phyloP scores from a whole-genome alignment of 2,113 vertebrate species.

The Hirundichthys speculiger region DNA sequence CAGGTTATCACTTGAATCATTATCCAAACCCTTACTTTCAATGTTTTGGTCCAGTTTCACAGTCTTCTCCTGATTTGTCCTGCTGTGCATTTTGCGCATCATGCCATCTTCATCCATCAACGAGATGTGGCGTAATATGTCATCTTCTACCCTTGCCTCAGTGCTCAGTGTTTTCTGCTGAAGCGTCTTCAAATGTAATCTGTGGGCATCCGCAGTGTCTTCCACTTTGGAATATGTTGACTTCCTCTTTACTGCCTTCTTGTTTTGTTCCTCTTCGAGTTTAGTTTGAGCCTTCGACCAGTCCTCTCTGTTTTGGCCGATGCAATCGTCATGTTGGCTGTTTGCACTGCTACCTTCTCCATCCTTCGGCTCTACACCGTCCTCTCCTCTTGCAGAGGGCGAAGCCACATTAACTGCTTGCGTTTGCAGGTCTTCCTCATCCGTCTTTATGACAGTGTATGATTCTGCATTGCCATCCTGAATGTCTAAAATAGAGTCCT shows the following conservation, averaged over 20 bases:
- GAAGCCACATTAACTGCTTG: not conserved
- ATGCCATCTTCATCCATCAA: conserved; percentile 2
- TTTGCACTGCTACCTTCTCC: not conserved
- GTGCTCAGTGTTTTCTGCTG: not conserved
- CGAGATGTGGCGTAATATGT: not conserved
- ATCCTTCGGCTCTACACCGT: not conserved
- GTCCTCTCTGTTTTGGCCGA: not conserved
- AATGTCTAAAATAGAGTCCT: not conserved
- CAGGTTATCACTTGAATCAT: not conserved
- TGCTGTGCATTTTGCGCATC: not conserved
- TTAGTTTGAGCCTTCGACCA: not conserved
- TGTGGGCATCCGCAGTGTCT: not conserved
- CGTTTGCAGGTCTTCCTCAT: not conserved
- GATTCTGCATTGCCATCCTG: not conserved
- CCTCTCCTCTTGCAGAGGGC: not conserved
- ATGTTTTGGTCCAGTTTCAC: not conserved
- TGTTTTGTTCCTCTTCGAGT: not conserved
- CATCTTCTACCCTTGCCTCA: not conserved
- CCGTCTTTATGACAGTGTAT: not conserved
- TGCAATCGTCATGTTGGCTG: not conserved
- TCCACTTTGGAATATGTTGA: not conserved
- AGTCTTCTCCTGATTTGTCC: not conserved
- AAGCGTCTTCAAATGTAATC: not conserved
- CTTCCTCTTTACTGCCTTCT: not conserved
- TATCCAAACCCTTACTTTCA: not conserved